Evolutionary conservation across 2,797 vertebrate genomes (phyloP).

Genomic region (Lacerta viridis): DNA sequence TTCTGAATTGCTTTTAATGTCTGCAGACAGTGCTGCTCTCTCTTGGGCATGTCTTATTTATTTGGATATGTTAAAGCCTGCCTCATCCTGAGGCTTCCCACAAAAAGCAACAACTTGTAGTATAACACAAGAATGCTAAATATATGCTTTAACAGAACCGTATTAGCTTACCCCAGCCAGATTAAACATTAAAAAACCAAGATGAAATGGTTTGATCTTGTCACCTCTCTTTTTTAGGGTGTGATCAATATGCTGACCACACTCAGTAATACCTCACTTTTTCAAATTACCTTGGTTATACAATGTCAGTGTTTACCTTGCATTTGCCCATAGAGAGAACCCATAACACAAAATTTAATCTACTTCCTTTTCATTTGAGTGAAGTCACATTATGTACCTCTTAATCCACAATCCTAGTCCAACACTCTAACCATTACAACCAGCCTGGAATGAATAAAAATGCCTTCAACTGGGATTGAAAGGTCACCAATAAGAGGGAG

Average conservation of each 20-base stretch:
- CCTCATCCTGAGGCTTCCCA: neutral
- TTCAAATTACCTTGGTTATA: neutral
- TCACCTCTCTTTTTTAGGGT: neutral
- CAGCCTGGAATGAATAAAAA: no score
- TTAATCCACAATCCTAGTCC: neutral
- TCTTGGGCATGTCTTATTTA: neutral
- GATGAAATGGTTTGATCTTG: neutral
- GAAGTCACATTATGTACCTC: no score
- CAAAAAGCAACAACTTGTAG: neutral
- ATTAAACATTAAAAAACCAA: neutral
- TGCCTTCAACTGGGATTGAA: no score
- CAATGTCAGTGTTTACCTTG: no score
- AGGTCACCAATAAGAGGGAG: no score
- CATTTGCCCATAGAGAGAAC: neutral
- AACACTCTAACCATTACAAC: no score
- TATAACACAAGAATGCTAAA: neutral
- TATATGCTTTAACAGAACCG: neutral
- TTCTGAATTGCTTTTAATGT: conserved; percentile 23
- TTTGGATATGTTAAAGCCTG: neutral
- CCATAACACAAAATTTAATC: neutral
- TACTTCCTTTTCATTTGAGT: neutral
- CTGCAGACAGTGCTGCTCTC: conserved; percentile 22
- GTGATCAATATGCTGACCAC: neutral
- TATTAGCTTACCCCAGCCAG: neutral
- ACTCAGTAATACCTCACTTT: no score